Percentiles rank a stretch among this genome's conserved stretches.
Evolutionary conservation across 2,797 vertebrate species (phyloP).

Genomic region (Mus caroli): DNA sequence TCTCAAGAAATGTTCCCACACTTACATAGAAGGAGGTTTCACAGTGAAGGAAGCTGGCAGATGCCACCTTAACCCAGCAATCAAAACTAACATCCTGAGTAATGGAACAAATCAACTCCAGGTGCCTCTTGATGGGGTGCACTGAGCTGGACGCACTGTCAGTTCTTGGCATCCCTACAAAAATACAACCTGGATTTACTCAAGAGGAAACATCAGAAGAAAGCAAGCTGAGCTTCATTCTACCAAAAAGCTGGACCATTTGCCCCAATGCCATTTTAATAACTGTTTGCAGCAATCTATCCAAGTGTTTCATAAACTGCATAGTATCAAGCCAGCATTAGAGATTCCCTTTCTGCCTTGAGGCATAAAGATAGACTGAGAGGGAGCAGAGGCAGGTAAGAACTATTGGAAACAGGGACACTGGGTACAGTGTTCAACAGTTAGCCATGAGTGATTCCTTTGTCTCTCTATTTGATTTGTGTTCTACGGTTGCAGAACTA

Average conservation of each 20-base stretch:
- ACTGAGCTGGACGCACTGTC: neutral
- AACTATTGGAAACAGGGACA: too few relatives aligned
- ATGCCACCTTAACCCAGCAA: neutral
- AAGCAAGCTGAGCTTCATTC: neutral
- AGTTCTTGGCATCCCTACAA: neutral
- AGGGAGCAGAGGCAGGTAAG: neutral
- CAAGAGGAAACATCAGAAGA: neutral
- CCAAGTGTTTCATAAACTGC: slow-evolving; percentile 41
- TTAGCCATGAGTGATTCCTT: neutral
- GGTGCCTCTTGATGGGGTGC: neutral
- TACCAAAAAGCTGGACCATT: neutral
- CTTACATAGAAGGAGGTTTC: neutral
- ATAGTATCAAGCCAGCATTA: neutral
- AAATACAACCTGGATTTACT: neutral
- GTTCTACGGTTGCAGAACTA: neutral
- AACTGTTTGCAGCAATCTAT: neutral
- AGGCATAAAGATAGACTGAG: neutral
- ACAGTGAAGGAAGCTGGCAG: neutral
- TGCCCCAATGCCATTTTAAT: neutral
- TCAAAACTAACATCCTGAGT: neutral
- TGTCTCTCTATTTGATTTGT: neutral
- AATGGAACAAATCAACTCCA: neutral
- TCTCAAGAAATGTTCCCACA: slow-evolving; percentile 3
- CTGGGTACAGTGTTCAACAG: neutral
- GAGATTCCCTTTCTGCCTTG: neutral